Base-by-base conservation (phyloP, 2,797 vertebrate genomes). In the Luscinia megarhynchos region DNA sequence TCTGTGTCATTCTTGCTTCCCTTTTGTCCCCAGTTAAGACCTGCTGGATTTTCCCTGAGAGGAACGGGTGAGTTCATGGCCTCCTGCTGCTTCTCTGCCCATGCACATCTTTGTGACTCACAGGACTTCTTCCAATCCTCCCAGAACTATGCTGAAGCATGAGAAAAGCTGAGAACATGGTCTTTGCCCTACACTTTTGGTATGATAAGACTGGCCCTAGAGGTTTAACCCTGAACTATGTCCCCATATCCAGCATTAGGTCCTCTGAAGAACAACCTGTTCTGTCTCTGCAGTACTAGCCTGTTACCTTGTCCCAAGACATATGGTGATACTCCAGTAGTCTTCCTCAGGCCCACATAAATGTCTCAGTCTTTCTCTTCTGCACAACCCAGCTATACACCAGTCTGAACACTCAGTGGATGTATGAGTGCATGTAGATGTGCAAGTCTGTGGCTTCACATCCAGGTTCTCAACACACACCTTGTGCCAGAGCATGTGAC, bases 381-480 rank as follows among this genome's bases (percentile, higher is more conserved):
- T 48, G 2, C 32, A 46, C 41, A 64, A 17, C 4, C 5, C 29
- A 55, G 30, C 61, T 43, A 2, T 19, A 54, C 41, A 62, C 3
- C 6, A 23, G 16, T 36, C 36, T 21, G 36, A 84, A 72, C 38
- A 21, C 30, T 58, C 24, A 32, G 6, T 2, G 4, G 14, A 54
- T 41, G 9, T 26, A 46, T 18, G 7, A 83, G 30, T 0, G 0
- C 3, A 2, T 21, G 24, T 17, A 62, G 46, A 41, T 6, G 5
- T 1, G 1, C 22, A 34, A n/a, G 30, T 59, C 26, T 11, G 1
- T 30, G 18, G 36, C 36, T 81, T 89, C 48, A 30, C 24, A 75
- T 36, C 13, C 43, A 57, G 9, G 20, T 55, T 81, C 55, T 92
- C 62, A 64, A 69, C 32, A 50, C 19, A 40, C 14, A 34, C 11